These are phyloP conservation scores for Mythimna ferrago DNA, from an alignment of 2,888 invertebrate species.

Conservation along the genomic window DNA sequence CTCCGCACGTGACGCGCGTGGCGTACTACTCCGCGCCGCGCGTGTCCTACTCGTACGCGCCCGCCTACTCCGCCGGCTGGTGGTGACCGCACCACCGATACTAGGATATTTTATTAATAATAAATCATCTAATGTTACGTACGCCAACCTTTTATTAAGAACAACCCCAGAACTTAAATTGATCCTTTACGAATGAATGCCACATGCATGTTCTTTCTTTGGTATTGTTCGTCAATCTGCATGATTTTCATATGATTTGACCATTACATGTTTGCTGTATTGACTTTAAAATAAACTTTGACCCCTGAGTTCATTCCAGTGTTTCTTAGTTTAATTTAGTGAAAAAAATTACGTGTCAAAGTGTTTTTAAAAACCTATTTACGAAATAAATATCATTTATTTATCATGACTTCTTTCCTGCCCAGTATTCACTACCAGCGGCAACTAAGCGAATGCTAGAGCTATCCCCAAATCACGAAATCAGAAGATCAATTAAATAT, in stretches of 20 bases:
- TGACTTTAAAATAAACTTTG: no score
- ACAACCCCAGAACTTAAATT: not conserved
- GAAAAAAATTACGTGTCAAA: no score
- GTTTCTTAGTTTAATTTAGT: no score
- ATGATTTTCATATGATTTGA: no score
- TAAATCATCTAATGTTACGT: slow-evolving; percentile 28
- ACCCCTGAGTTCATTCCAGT: no score
- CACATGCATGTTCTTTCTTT: not conserved
- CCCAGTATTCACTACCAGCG: not conserved
- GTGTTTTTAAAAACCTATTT: no score
- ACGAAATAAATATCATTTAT: no score
- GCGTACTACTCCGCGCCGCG: slow-evolving; percentile 66
- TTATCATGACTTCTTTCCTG: no score
- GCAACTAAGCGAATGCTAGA: not conserved
- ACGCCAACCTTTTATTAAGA: slow-evolving; percentile 23
- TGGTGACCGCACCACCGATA: slow-evolving; percentile 68
- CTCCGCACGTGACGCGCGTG: slow-evolving; percentile 72
- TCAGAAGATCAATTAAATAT: no score
- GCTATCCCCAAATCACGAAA: not conserved
- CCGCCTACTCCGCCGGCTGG: slow-evolving; percentile 71
- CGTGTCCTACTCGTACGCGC: slow-evolving; percentile 69
- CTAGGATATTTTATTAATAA: slow-evolving; percentile 39
- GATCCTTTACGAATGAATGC: not conserved
- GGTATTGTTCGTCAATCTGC: no score
- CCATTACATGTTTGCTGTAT: no score